A percentile compares a stretch with the other conserved stretches of the same genome.
Conservation (phyloP, 2,113 vertebrate species). For the Nymphicus hollandicus region DNA sequence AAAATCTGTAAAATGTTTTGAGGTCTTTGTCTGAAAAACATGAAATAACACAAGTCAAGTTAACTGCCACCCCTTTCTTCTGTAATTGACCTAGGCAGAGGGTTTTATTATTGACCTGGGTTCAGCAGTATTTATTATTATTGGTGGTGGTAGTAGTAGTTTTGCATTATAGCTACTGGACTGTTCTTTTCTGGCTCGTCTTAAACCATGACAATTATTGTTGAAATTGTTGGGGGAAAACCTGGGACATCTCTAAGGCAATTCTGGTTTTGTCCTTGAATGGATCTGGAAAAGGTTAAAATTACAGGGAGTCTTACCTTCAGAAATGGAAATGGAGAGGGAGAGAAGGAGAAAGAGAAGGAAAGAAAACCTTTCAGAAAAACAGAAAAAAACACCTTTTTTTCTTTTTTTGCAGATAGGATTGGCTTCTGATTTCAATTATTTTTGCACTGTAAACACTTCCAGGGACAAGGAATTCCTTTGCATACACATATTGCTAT, state of each 20-base stretch:
- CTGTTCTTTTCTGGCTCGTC: too few species aligned
- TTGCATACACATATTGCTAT: slow-evolving; percentile 58
- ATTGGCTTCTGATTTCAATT: slow-evolving; percentile 70
- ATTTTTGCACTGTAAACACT: slow-evolving; percentile 72
- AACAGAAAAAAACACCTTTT: background rate
- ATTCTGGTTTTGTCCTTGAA: background rate
- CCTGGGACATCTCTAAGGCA: background rate
- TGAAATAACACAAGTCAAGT: background rate
- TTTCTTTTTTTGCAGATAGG: background rate
- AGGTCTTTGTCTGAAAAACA: background rate
- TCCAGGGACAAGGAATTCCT: slow-evolving; percentile 69
- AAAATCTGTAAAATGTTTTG: background rate
- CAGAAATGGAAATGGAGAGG: background rate
- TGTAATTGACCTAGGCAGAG: background rate
- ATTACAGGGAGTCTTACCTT: background rate
- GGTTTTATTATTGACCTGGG: background rate
- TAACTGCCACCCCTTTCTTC: background rate
- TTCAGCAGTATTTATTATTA: too few species aligned
- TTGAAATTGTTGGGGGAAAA: background rate
- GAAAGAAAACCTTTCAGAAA: background rate
- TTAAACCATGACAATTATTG: background rate
- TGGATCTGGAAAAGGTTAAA: background rate
- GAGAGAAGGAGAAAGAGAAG: background rate
- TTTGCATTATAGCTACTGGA: too few species aligned
- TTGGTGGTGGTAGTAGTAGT: too few species aligned